phyloP scores from a whole-genome alignment of 2,113 vertebrate genomes.

The Upupa epops region DNA sequence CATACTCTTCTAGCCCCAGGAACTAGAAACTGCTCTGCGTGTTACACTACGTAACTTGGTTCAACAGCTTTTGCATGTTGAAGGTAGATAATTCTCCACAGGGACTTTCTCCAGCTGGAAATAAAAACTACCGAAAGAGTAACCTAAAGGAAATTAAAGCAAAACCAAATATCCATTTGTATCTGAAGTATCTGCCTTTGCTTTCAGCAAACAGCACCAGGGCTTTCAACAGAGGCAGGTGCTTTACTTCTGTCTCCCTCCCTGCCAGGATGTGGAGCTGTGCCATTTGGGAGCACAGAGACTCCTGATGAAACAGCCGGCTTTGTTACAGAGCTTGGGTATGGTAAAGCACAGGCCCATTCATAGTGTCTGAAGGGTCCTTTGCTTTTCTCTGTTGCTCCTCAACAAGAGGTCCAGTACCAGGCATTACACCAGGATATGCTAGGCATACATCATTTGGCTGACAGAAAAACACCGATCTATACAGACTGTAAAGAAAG shows the following conservation, averaged over 20 bases:
- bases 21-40: not conserved
- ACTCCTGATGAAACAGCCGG: not conserved
- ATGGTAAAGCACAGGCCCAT: rapidly evolving
- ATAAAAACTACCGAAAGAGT: not conserved
- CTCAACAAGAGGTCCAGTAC: not conserved
- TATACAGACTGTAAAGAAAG: rapidly evolving
- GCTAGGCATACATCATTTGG: not conserved
- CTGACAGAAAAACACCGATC: not conserved
- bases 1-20: not conserved
- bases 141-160: not conserved
- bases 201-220: not conserved
- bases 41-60: not conserved
- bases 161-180: not conserved
- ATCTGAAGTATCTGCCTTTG: not conserved
- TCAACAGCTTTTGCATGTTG: not conserved
- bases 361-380: not conserved
- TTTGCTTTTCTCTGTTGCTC: not conserved
- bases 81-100: not conserved
- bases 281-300: no score
- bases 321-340: not conserved
- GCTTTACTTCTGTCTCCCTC: not conserved
- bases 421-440: not conserved
- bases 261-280: rapidly evolving
- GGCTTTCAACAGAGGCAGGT: not conserved
- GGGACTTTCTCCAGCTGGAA: not conserved